Base-by-base conservation (phyloP, 1,140 invertebrate genomes). In the Drosophila ogumai region DNA sequence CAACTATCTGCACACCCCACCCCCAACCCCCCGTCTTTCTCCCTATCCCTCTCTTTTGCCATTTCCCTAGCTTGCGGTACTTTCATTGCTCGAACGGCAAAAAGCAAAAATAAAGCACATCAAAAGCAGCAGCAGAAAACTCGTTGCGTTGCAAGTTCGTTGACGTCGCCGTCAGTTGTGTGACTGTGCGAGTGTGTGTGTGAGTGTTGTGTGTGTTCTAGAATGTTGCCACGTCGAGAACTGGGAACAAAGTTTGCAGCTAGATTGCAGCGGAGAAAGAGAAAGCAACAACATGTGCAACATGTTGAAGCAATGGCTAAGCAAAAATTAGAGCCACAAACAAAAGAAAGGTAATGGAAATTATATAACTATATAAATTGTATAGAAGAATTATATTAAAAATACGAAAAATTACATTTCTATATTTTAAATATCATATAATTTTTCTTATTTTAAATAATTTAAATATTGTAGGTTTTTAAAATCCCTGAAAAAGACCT, bases 61-160 rank as follows among this genome's bases (percentile, higher is more conserved):
- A 50, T 77, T 32, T 72, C 56, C 64, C 52, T 85, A 66, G 81
- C 50, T 90, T 90, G 82, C 86, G 86, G 86, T 90, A 90, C 86
- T 90, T 90, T 90, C 87, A 86, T 90, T 90, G 82, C 86, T 90
- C 76, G 74, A 85, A 80, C 75, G 69, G 76, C 81, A 58, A 28
- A 28, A 28, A 64, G 49, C 57, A 75, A 61, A 72, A 75, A 61
- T 49, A 73, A 75, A 61, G 40, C 47, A 75, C 43, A 50, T 49
- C 22, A 47, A 64, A 65, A 36, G 43, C 56, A 60, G 59, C n/a
- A 22, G 55, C 47, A 54, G 50, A 57, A 71, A 76, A 84, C 77
- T 85, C 60, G 75, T 79, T 85, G 59, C 60, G 60, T 49, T 74
- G 68, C 71, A 81, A 79, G 80, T 82, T 82, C 80, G 84, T 87